Conservation (phyloP, 2,113 vertebrate species). For the Marmota monax region DNA sequence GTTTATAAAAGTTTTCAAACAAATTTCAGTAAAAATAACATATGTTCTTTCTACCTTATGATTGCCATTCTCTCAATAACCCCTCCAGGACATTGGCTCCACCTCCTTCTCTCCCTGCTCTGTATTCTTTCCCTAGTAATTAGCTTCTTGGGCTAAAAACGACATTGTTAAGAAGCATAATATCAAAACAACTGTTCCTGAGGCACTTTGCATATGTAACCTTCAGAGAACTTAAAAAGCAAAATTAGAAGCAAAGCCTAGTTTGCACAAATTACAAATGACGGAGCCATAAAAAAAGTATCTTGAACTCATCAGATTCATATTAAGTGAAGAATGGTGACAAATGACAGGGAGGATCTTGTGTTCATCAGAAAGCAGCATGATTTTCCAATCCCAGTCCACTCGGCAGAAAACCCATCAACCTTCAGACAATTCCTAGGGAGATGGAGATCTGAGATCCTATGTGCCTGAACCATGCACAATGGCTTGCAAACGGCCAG, state of each 20-base stretch:
- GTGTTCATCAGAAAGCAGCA: background rate
- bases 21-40: background rate
- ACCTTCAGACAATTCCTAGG: rapidly evolving
- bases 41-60: background rate
- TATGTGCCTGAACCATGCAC: background rate
- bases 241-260: background rate
- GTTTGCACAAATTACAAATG: background rate
- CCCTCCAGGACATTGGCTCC: background rate
- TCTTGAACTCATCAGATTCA: background rate
- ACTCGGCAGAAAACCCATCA: background rate
- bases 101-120: background rate
- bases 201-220: background rate
- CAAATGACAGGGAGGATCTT: background rate
- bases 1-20: background rate
- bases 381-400: background rate
- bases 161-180: background rate
- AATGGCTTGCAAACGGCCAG: rapidly evolving
- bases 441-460: background rate
- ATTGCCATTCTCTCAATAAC: background rate
- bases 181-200: background rate
- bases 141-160: background rate
- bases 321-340: background rate
- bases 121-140: background rate
- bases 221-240: background rate
- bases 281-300: background rate